Percentiles rank a stretch among this genome's conserved stretches.
Conservation (phyloP, 2,888 invertebrate genomes). For the Lucinisca nassula region DNA sequence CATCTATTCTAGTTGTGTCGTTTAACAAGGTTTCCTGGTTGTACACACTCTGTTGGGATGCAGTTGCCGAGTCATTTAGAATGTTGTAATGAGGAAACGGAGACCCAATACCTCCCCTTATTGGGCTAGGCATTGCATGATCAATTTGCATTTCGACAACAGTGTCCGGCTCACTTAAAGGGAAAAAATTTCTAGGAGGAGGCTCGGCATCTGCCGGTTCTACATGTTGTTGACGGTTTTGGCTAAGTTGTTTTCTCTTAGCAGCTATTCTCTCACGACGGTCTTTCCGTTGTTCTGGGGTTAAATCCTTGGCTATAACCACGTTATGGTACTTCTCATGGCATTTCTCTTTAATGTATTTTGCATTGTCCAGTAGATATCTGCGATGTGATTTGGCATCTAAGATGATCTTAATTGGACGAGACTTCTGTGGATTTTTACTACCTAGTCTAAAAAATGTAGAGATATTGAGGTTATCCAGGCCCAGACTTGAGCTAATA, state of each 20-base stretch:
- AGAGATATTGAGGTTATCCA: background rate
- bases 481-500: background rate
- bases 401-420: background rate
- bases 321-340: background rate
- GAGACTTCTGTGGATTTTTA: background rate
- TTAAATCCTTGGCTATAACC: too few species aligned
- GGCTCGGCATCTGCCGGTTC: background rate
- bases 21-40: background rate
- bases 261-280: background rate
- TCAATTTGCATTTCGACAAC: slow-evolving; percentile 4
- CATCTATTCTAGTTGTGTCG: background rate
- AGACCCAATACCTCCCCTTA: too few species aligned
- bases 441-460: background rate
- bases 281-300: background rate
- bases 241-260: background rate
- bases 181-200: background rate
- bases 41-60: background rate
- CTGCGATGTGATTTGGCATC: background rate
- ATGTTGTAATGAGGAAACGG: too few species aligned
- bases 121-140: background rate
- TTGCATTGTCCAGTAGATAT: background rate
- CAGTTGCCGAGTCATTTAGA: too few species aligned
- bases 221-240: background rate
- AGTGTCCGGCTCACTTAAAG: background rate
- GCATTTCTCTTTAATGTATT: background rate